Conservation (phyloP, 2,113 vertebrate genomes). For the Daphoenositta chrysoptera region DNA sequence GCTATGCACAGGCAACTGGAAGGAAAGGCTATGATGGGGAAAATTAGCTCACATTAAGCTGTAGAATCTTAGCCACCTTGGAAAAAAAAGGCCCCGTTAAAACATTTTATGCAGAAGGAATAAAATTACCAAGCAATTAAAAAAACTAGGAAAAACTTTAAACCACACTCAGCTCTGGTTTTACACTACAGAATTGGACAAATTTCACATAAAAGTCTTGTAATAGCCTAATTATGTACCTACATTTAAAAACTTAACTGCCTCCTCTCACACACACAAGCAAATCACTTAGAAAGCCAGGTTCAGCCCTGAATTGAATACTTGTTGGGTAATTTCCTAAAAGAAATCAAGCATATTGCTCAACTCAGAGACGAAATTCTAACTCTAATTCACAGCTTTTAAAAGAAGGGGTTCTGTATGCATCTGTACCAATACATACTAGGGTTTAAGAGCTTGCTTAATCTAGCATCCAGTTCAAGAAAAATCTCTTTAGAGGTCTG, state of each 20-base stretch:
- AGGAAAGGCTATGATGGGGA: not conserved
- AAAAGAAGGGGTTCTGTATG: not conserved
- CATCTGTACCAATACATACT: not conserved
- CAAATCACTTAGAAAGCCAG: not conserved
- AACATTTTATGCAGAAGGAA: not conserved
- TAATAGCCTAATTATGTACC: not conserved
- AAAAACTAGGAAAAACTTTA: not conserved
- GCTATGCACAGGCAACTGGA: not conserved
- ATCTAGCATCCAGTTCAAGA: not conserved
- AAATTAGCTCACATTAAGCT: not conserved
- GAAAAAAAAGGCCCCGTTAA: not conserved
- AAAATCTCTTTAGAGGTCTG: not conserved
- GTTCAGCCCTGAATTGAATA: not conserved
- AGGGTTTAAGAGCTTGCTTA: not conserved
- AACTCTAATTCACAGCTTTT: not conserved
- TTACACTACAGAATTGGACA: not conserved
- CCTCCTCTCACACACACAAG: not conserved
- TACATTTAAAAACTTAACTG: not conserved
- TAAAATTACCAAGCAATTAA: not conserved
- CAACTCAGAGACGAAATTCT: not conserved
- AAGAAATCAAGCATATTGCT: not conserved
- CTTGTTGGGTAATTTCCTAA: not conserved
- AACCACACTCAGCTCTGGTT: not conserved
- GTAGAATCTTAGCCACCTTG: not conserved
- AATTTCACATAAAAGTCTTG: not conserved